Conservation (phyloP, 1,140 invertebrate species). For the Drosophila kurseongensis region DNA sequence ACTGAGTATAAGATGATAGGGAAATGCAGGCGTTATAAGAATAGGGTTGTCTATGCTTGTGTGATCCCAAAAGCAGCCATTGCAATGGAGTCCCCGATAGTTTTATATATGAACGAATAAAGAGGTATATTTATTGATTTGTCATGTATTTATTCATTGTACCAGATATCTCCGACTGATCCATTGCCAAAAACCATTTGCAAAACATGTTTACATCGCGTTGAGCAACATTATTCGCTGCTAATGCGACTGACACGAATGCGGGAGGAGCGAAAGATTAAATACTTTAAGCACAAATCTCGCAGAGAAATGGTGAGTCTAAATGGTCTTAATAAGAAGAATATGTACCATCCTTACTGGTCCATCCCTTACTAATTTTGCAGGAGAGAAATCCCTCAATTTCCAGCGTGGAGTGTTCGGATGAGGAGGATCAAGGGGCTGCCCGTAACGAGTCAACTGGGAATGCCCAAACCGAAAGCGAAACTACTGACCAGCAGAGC, state of each 20-base stretch:
- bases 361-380: neutral
- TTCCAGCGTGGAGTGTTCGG: conserved; percentile 62
- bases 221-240: conserved; percentile 89
- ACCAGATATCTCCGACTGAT: conserved; percentile 89
- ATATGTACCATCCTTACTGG: neutral
- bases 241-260: conserved; percentile 86
- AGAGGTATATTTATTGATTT: conserved; percentile 1
- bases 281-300: conserved; percentile 13
- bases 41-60: neutral
- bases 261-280: conserved; percentile 57
- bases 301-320: conserved; percentile 28
- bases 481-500: neutral
- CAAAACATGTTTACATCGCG: conserved; percentile 88
- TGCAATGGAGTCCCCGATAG: conserved; percentile 1
- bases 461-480: neutral
- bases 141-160: neutral
- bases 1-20: neutral
- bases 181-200: conserved; percentile 91
- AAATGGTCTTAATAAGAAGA: neutral
- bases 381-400: conserved; percentile 45
- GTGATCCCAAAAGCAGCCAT: no score
- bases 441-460: conserved; percentile 5
- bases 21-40: neutral
- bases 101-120: neutral
- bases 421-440: conserved; percentile 51